Evolutionary conservation across 2,888 invertebrate genomes (phyloP), one percentile per base, ranked within the genome.

Genomic region (Pseudanteris insignis): DNA sequence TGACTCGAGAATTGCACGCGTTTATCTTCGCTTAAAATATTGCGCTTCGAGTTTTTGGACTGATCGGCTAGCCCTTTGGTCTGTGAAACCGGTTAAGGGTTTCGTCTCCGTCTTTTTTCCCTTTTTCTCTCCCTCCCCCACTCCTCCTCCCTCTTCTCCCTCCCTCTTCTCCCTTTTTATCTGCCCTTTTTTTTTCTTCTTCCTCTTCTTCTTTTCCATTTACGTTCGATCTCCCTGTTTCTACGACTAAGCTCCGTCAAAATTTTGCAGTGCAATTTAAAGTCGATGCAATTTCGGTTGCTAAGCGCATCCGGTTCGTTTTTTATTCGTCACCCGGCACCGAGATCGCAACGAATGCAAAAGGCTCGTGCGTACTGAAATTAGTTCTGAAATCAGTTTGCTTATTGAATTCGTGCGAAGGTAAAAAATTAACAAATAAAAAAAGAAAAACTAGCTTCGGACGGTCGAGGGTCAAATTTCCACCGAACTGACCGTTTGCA

Each of bases 1-100:
- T 11, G 41, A 54, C 28, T 44, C 25, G 47, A 47, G 44, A 64
- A 53, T 57, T 48, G 34, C 29, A 25, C 64, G 41, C 61, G 59
- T 65, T 63, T 53, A 55, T 63, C 63, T 63, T 57, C 54, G 62
- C n/a, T 65, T 63, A 60, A 62, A 65, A 63, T 63, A 63, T 57
- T 63, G 41, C 54, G 48, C 44, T 25, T 36, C 44, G 37, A 50
- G 63, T 63, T 65, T 61, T 54, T 58, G 58, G 50, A 30, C 60
- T 51, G 60, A 60, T 60, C 63, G 57, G 38, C 51, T 37, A 51
- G 59, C 58, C 57, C 65, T 63, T 65, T 37, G 40, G 29, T 47
- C 29, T 14, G 32, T 38, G 40, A 48, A 64, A 64, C 64, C 64
- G 62, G 64, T 64, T 64, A 41, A 53, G 47, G 55, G 44, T 38